Percentiles rank a stretch among this genome's conserved stretches.
Conservation (phyloP, 2,888 invertebrate genomes). For the Drosophila kambysellisi region DNA sequence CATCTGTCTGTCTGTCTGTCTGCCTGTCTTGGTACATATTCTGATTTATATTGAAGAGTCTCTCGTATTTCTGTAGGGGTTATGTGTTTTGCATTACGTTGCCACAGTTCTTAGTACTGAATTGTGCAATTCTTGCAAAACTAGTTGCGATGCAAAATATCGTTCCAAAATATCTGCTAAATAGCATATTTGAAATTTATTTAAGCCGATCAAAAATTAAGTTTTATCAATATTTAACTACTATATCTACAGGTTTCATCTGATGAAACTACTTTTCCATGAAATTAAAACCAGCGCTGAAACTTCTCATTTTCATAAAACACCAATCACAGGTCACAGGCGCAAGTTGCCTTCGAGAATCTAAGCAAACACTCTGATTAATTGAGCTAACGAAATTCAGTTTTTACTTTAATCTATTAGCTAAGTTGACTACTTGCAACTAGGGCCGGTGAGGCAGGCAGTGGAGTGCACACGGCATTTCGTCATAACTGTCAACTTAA, state of each 20-base stretch:
- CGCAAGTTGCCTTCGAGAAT: background rate
- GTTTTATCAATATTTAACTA: background rate
- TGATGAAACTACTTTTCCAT: background rate
- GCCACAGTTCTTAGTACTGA: background rate
- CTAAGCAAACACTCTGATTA: background rate
- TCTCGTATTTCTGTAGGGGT: background rate
- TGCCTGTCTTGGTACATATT: slow-evolving; percentile 31
- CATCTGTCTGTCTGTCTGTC: slow-evolving; percentile 17
- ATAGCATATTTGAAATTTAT: background rate
- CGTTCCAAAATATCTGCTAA: background rate
- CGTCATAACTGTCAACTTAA: slow-evolving; percentile 75
- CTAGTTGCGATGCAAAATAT: background rate
- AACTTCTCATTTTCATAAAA: background rate
- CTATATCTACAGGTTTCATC: too few species aligned
- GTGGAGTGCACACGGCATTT: slow-evolving; percentile 51
- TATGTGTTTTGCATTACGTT: background rate
- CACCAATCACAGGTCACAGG: background rate
- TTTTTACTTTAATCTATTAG: slow-evolving; percentile 4
- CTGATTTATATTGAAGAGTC: slow-evolving; percentile 25
- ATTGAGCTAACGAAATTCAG: background rate
- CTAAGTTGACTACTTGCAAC: background rate
- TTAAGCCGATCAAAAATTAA: background rate
- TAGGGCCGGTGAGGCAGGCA: background rate
- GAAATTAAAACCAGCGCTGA: background rate
- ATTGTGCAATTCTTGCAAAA: background rate